Evolutionary conservation across 2,888 invertebrate species (phyloP).

Genomic region (Xylota sylvarum): DNA sequence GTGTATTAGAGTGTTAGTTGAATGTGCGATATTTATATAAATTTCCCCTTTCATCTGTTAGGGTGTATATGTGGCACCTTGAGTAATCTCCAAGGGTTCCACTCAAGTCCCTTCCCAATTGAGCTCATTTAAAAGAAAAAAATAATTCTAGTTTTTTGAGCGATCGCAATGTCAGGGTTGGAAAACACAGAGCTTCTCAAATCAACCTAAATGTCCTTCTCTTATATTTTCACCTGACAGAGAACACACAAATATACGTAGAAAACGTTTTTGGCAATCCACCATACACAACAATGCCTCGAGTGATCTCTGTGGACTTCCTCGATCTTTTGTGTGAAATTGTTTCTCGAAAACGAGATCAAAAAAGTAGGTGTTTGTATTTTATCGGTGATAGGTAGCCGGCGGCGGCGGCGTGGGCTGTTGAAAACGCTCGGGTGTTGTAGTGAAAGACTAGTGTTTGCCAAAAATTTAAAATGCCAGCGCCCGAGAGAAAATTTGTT

Average conservation of each 20-base stretch:
- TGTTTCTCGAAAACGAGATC: slow-evolving; percentile 36
- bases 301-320: slow-evolving; percentile 35
- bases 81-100: slow-evolving; percentile 24
- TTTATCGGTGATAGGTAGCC: background rate
- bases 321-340: slow-evolving; percentile 44
- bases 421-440: background rate
- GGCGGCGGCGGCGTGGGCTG: slow-evolving; percentile 43
- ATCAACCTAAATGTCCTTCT: slow-evolving; percentile 18
- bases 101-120: slow-evolving; percentile 25
- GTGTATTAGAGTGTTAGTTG: background rate
- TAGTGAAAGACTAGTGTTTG: slow-evolving; percentile 22
- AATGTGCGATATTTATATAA: background rate
- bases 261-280: slow-evolving; percentile 56
- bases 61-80: slow-evolving; percentile 4
- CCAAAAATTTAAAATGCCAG: slow-evolving; percentile 54
- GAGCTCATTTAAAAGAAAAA: slow-evolving; percentile 10
- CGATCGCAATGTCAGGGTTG: slow-evolving; percentile 64
- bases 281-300: slow-evolving; percentile 50
- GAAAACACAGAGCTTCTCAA: slow-evolving; percentile 11
- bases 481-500: slow-evolving; percentile 52
- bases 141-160: slow-evolving; percentile 10
- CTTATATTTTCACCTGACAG: slow-evolving; percentile 45
- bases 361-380: slow-evolving; percentile 30
- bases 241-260: slow-evolving; percentile 13
- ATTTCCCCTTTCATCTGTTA: slow-evolving; percentile 19